Evolutionary conservation across 2,888 invertebrate genomes (phyloP), one percentile per base, ranked within the genome.

Genomic region (Apamea anceps): DNA sequence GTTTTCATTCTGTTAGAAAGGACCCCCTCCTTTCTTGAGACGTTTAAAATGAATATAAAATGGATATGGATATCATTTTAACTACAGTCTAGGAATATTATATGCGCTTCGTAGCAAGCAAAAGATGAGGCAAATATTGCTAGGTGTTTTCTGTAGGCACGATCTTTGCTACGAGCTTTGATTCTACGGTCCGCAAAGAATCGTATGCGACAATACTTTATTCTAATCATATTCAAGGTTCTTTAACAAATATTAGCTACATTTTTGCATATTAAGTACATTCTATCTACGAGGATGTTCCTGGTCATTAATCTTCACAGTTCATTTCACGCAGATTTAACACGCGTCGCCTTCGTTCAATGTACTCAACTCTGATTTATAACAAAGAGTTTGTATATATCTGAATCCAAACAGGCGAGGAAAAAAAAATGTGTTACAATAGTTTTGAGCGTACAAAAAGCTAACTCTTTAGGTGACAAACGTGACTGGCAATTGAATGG

Each of bases 261-360:
- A 57, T 70, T 51, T 68, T 77, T 28, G n/a, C 48, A 32, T 32
- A 68, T 37, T 15, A 51, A 25, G n/a, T n/a, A n/a, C n/a, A 28
- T 68, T 67, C 21, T 70, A 62, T 57, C 42, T 48, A 42, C 12
- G 51, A 68, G 51, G 68, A 68, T 77, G n/a, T 75, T 62, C 18
- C 72, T 60, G 76, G 79, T 73, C 81, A 79, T 79, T 79, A 63
- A 77, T 77, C 84, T 87, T 81, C 62, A 77, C 77, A 73, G 57
- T 66, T 79, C 51, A 79, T 72, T 82, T 76, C 75, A 72, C 79
- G 42, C 60, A 57, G 25, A 85, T 76, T 74, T 54, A 54, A 32
- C 54, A 72, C 76, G 75, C 79, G 57, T 72, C 42, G 67, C 42
- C 65, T n/a, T 70, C 71, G 48, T 70, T 70, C 54, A 60, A 74